Conservation (phyloP, 1,140 invertebrate genomes). For the Orussus abietinus region DNA sequence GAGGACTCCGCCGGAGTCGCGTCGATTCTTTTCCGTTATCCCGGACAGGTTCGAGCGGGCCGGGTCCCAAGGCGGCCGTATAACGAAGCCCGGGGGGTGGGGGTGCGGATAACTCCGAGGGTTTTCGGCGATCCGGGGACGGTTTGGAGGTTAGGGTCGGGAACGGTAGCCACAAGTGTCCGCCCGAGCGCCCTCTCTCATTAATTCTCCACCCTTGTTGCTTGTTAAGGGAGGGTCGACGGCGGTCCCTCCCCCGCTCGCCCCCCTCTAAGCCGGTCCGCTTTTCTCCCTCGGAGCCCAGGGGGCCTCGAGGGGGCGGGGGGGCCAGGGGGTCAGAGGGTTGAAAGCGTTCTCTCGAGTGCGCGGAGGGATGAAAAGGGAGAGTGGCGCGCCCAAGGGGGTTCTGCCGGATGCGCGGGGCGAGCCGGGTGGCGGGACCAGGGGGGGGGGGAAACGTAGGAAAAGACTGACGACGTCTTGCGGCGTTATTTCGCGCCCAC, state of each 20-base stretch:
- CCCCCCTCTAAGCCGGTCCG: constrained; percentile 25
- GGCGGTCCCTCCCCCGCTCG: constrained; percentile 24
- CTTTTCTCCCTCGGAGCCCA: constrained; percentile 27
- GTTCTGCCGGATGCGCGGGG: too few relatives aligned
- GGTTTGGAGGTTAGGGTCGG: constrained; percentile 40
- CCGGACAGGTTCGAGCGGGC: too few relatives aligned
- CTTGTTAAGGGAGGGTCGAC: constrained; percentile 49
- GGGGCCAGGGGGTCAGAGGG: too few relatives aligned
- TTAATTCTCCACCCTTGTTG: constrained; percentile 55
- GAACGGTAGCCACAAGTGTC: constrained; percentile 55
- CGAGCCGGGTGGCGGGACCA: constrained; percentile 7
- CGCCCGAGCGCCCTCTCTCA: constrained; percentile 51
- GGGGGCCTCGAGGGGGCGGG: too few relatives aligned
- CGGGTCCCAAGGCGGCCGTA: too few relatives aligned
- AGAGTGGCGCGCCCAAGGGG: not conserved
- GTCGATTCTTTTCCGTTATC: too few relatives aligned
- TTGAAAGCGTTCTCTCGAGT: constrained; percentile 42
- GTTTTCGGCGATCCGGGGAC: constrained; percentile 34
- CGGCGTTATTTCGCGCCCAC: constrained; percentile 22
- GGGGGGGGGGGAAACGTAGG: constrained; percentile 17
- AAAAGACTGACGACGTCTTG: constrained; percentile 4
- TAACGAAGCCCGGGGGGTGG: too few relatives aligned
- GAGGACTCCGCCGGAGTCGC: too few relatives aligned
- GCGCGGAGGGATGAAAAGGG: constrained; percentile 9
- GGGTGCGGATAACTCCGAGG: constrained; percentile 29